Base-by-base conservation (phyloP, 2,888 invertebrate genomes). In the Pyrrhosoma nymphula region DNA sequence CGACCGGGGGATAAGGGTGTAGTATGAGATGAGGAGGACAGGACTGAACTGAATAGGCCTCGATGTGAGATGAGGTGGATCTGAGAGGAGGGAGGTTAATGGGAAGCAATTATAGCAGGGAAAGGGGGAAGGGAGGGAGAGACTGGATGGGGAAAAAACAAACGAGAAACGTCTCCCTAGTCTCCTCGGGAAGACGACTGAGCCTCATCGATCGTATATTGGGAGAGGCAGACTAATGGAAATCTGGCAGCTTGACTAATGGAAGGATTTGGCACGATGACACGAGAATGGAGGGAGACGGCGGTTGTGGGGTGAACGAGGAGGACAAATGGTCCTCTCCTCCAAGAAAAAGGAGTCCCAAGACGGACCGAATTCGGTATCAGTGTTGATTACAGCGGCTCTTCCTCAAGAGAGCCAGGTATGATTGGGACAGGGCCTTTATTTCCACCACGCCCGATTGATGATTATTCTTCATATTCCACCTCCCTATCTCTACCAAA, bases 191-290 rank as follows among this genome's bases (percentile, higher is more conserved):
- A 93, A 63, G 63, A 12, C 47, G 89, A 4, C 35, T 16, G 55
- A 55, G 16, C 93, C 26, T 35, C 35, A 63, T 63, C 63, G 63
- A 63, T 63, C 93, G 16, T 10, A 35, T 69, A 69, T 69, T 69
- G 69, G 69, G 14, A n/a, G 93, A 55, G 93, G 55, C 69, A 63
- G 69, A 69, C 93, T 93, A 93, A 93, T 93, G 93, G 93, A 93
- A 93, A 93, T 69, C 47, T 69, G 93, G 93, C 69, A 91, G 63
- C 47, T 93, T 63, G 69, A 39, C 69, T 69, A 69, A 75, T 63
- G 69, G 89, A 69, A 69, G 93, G 93, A 93, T 93, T 93, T 69
- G 93, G 93, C 63, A 69, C 91, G 91, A 91, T 91, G 91, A 91
- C 91, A 23, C 39, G 60, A 60, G 35, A 35, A 35, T 26, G n/a